Percentiles rank a stretch among this genome's conserved stretches.
Evolutionary conservation across 2,797 vertebrate genomes (phyloP).

Genomic region (Acanthurus leucopareius): DNA sequence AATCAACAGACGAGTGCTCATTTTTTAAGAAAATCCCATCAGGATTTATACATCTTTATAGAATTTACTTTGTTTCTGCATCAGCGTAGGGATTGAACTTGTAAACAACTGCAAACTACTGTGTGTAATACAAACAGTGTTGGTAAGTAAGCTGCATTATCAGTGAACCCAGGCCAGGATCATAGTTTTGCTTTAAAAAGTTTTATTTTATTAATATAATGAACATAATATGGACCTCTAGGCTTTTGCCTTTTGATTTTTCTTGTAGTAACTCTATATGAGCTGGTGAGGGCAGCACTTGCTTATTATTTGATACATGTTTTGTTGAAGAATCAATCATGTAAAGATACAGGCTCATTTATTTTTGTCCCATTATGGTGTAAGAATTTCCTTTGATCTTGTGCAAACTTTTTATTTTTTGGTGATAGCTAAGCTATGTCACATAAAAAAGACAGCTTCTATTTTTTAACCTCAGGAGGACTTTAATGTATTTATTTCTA

Average conservation of each 20-base stretch:
- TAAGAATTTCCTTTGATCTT: neutral
- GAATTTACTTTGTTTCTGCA: too few relatives aligned
- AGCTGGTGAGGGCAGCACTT: conserved; percentile 63
- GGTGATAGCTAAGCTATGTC: neutral
- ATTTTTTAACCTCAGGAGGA: neutral
- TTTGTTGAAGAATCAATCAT: neutral
- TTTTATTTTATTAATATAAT: too few relatives aligned
- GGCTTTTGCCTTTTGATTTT: neutral
- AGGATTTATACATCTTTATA: too few relatives aligned
- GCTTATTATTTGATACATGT: neutral
- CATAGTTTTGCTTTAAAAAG: too few relatives aligned
- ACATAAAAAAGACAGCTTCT: neutral
- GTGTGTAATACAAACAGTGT: too few relatives aligned
- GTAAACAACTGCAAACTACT: too few relatives aligned
- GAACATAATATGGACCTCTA: neutral
- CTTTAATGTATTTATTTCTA: neutral
- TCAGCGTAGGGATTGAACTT: too few relatives aligned
- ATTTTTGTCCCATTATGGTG: neutral
- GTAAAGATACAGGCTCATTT: neutral
- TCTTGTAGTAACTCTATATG: conserved; percentile 53
- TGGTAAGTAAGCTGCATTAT: too few relatives aligned
- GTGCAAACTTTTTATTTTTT: neutral
- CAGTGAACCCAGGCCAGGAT: too few relatives aligned
- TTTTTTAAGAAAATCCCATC: too few relatives aligned
- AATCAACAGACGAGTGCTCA: too few relatives aligned